Evolutionary conservation across 2,888 invertebrate species (phyloP), one percentile per base, ranked within the genome.

Genomic region (Drosophila pseudotalamancana): DNA sequence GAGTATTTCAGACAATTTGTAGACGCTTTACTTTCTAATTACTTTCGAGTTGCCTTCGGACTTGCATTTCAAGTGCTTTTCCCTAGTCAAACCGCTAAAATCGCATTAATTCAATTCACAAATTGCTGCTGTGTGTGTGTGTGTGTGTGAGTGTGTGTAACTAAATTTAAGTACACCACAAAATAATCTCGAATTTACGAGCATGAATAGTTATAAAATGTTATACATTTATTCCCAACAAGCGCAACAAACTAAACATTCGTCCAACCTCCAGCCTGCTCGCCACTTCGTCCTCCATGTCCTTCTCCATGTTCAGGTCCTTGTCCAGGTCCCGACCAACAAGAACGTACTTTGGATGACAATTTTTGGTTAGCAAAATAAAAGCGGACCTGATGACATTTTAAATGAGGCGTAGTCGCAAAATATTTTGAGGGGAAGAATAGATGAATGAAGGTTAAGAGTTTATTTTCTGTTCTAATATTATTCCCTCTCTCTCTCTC

Each of bases 121-220:
- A 18, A 6, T 8, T 27, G 16, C 4, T 34, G 12, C 11, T 21
- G 14, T 29, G 11, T 39, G 32, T 51, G 42, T 25, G 23, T 32
- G 43, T 37, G 12, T 29, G 18, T 48, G 19, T 46, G 11, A 29
- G 31, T 60, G 35, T 50, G 27, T 32, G 29, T 48, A 61, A 55
- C 75, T 79, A 72, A 70, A 74, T 83, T 79, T 77, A 83, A 80
- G 74, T 80, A 56, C 42, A 64, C 67, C 81, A 66, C 72, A 80
- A 71, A 77, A 74, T 88, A 84, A 83, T 77, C 88, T 72, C 55
- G 53, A 85, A 77, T 83, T 84, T 86, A 83, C 81, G 84, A 83
- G 68, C 67, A 70, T 69, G 67, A 73, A 83, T 80, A 75, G 86
- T 65, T 77, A 87, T 69, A 75, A 72, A 82, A 78, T 82, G 81